Conservation (phyloP, 35 echinoderm and acorn worm species). For the Patiria miniata region DNA sequence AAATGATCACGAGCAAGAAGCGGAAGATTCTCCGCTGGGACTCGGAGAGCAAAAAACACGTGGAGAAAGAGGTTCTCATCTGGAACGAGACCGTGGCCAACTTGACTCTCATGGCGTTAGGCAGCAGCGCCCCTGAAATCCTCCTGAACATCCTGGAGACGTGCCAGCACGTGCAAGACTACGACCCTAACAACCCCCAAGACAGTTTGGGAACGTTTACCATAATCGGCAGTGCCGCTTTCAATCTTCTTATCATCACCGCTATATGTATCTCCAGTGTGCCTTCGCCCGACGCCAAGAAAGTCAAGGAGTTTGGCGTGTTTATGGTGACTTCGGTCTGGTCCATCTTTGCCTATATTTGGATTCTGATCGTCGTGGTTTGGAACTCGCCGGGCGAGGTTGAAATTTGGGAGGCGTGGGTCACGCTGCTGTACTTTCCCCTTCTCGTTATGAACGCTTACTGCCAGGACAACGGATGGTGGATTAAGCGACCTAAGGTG, state of each 20-base stretch:
- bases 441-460: slow-evolving; percentile 88
- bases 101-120: slow-evolving; percentile 93
- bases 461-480: slow-evolving; percentile 95
- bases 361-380: slow-evolving; percentile 84
- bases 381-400: slow-evolving; percentile 59
- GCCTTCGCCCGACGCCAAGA: slow-evolving; percentile 71
- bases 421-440: slow-evolving; percentile 76
- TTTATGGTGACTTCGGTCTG: slow-evolving; percentile 89
- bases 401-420: slow-evolving; percentile 88
- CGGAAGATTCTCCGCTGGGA: slow-evolving; percentile 87
- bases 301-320: slow-evolving; percentile 93
- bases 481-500: slow-evolving; percentile 63
- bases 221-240: slow-evolving; percentile 94
- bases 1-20: slow-evolving; percentile 96
- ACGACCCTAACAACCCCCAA: background rate
- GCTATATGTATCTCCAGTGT: slow-evolving; percentile 87
- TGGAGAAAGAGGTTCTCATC: slow-evolving; percentile 83
- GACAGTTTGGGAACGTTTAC: slow-evolving; percentile 94
- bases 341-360: slow-evolving; percentile 98
- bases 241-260: slow-evolving; percentile 94
- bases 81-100: slow-evolving; percentile 99
- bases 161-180: slow-evolving; percentile 33
- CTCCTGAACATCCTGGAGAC: slow-evolving; percentile 76
- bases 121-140: slow-evolving; percentile 96
- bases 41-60: slow-evolving; percentile 70